Evolutionary conservation across 2,888 invertebrate species (phyloP), one percentile per base, ranked within the genome.

Genomic region (Morpho helenor): DNA sequence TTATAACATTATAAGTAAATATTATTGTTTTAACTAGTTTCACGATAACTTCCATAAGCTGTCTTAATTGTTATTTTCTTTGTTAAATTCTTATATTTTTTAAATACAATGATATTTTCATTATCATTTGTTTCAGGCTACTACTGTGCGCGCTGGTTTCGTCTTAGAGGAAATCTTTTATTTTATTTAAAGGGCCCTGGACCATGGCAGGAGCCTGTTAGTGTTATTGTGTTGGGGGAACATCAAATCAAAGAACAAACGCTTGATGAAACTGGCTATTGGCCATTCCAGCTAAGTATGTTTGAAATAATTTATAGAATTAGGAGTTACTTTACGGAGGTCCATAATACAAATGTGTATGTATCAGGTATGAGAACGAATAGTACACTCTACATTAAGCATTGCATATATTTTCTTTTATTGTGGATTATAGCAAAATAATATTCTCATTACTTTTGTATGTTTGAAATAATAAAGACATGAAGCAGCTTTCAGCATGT

Each of bases 121-220:
- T 31, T 31, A 31, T 5, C 31, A 5, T 31, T 31, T 31, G 31
- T 31, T 31, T 9, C 59, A 89, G 88, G 85, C 47, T 80, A 75
- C 62, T 81, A 76, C 63, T 75, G 82, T 4, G 72, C 79, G 8
- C 68, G 87, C 60, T 98, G 97, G 96, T 98, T 97, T 84, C 94
- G 97, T 65, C 92, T 99, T 45, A 93, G 96, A 70, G 98, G 98
- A 61, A 99, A 98, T 86, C 92, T 98, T 10, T 89, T 99, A 60
- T 98, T 98, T 88, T 98, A 98, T 84, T 94, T 98, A 77, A 97
- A 97, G 84, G 95, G 95, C 50, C 94, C 95, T 68, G 97, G 98
- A 80, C 95, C 95, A 71, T 96, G 95, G 93, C 96, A 96, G 31
- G 96, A 97, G 72, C 97, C 98, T 0, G 89, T 95, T 62, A 98